Evolutionary conservation across 2,113 vertebrate genomes (phyloP), one percentile per base, ranked within the genome.

Genomic region (Microcebus lehilahytsara): DNA sequence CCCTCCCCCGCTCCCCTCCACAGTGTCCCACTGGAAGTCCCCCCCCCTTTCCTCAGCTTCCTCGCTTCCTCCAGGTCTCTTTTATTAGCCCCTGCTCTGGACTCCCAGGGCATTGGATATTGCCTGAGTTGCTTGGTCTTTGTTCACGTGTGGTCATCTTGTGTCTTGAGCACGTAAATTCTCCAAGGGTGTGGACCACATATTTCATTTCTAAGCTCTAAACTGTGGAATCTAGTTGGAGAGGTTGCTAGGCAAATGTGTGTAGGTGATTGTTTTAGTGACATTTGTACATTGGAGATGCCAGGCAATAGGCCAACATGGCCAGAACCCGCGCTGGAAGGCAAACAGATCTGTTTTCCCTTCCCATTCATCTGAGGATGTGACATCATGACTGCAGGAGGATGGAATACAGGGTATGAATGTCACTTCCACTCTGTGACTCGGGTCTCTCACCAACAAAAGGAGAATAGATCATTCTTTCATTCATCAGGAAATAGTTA

Each of bases 11-110:
- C 30, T 0, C 10, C 85, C 13, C 40, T 34, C 78, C 42, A 1
- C 6, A 11, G 51, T 30, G 60, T 30, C 34, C 32, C 22, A 3
- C 49, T 25, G 3, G 9, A 5, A 1, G 0, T n/a, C 8, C 60
- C 30, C 13, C 37, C 32, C 4, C 19, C 32, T 10, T 62, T 30
- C 85, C 20, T 20, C 0, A 0, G 23, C 34, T 37, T 77, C 40
- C 40, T 69, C 16, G 17, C 12, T 66, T 34, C 34, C 46, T 88
- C 71, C 46, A 42, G 42, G 27, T 87, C 62, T 71, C 25, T 75
- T 12, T 58, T 23, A n/a, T 16, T 27, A 9, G 19, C 46, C 69
- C n/a, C 49, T 32, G 10, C 13, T 60, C 74, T 4, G 20, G 66
- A 53, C 12, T 56, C 78, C 30, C 85, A 78, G 56, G 79, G 20